Evolutionary conservation across 2,113 vertebrate species (phyloP), one percentile per base, ranked within the genome.

Genomic region (Trinectes maculatus): DNA sequence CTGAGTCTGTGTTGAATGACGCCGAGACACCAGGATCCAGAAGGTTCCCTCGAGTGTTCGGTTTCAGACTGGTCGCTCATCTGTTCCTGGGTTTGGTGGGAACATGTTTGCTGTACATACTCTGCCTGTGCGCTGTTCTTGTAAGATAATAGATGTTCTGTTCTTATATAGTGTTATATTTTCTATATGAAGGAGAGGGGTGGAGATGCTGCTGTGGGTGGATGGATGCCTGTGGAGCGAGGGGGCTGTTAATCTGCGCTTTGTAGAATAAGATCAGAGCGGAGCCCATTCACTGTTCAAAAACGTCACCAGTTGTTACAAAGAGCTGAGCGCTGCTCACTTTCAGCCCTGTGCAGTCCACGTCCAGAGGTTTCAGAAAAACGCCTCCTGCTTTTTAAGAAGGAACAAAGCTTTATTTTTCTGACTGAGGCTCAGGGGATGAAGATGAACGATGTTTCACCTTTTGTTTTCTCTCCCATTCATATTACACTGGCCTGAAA

Each of bases 131-230:
- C 75, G 61, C 83, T 77, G 74, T 80, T 77, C 72, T 65, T 91
- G 87, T 87, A 83, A 91, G 79, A 90, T 92, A 93, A 88, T 91
- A 91, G 93, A 92, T 92, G 94, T 94, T 92, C 91, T 92, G 85
- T 84, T 86, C 76, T 77, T 83, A 78, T 82, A 84, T 83, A 84
- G 80, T 87, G 82, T 88, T 92, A 67, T 91, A 91, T 90, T 87
- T 91, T 89, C 82, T 90, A 89, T 85, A 89, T 89, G 88, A 85
- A 80, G 88, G 78, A 78, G 71, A 83, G 63, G 66, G 74, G 75
- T 47, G 40, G 70, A 66, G 69, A 70, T 76, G 82, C 75, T 75
- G 84, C 83, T 79, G 79, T n/a, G 47, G 56, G 48, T 28, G 40
- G 4, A 24, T 56, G 24, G 42, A n/a, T n/a, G n/a, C n/a, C n/a